phyloP scores from a whole-genome alignment of 2,113 vertebrate genomes.

The Leucoraja erinaceus region DNA sequence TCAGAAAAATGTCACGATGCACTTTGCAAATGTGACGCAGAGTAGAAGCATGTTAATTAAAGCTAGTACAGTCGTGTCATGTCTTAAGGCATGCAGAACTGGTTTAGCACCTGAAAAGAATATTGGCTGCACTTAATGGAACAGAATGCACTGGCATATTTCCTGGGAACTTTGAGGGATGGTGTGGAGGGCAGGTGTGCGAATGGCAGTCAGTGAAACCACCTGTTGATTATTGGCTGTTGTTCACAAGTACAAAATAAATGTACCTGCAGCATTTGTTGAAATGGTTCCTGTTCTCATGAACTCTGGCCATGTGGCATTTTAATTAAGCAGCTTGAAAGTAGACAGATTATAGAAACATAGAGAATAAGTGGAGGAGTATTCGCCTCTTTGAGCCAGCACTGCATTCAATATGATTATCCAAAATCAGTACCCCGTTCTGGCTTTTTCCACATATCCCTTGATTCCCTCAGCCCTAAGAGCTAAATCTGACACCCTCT shows the following conservation, averaged over 20 bases:
- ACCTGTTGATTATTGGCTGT: not conserved
- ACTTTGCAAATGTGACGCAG: not conserved
- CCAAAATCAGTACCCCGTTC: no score
- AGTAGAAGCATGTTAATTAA: not conserved
- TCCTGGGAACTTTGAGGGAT: not conserved
- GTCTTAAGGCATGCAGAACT: not conserved
- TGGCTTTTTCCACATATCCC: no score
- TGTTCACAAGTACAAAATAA: not conserved
- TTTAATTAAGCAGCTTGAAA: not conserved
- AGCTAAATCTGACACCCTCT: not conserved
- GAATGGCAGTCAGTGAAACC: not conserved
- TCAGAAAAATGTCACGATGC: not conserved
- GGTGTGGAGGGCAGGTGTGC: not conserved
- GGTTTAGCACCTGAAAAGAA: not conserved
- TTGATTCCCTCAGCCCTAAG: no score
- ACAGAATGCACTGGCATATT: not conserved
- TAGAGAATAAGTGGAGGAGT: no score
- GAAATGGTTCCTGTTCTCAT: not conserved
- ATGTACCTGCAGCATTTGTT: not conserved
- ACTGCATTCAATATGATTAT: no score
- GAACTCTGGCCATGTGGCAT: not conserved
- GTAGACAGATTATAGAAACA: no score
- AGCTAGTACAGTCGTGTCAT: not conserved
- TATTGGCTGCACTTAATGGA: not conserved
- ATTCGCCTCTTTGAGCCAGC: no score